Conservation (phyloP, 2,888 invertebrate genomes). For the Cryptus armator region DNA sequence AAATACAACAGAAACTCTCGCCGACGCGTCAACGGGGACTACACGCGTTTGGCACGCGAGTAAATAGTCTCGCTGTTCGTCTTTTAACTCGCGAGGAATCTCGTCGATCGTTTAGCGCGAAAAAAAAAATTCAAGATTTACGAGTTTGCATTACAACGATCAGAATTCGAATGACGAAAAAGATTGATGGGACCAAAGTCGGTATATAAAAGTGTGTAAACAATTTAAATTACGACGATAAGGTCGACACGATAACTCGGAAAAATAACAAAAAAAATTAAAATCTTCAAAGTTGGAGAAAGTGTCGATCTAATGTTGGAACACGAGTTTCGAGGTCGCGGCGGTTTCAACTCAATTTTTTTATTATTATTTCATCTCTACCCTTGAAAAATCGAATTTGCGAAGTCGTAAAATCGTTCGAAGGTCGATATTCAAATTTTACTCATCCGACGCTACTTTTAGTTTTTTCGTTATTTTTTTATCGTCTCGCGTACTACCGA, state of each 20-base stretch:
- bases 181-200: slow-evolving; percentile 7
- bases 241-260: slow-evolving; percentile 5
- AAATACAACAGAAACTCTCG: slow-evolving; percentile 52
- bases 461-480: too few species aligned
- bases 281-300: background rate
- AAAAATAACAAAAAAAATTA: background rate
- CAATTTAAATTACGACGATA: slow-evolving; percentile 5
- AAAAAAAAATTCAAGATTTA: background rate
- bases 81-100: background rate
- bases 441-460: too few species aligned
- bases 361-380: background rate
- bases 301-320: slow-evolving; percentile 7
- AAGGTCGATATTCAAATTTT: too few species aligned
- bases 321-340: background rate
- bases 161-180: background rate
- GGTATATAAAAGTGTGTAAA: slow-evolving; percentile 33
- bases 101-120: background rate
- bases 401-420: too few species aligned
- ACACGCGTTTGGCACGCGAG: slow-evolving; percentile 30
- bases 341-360: background rate
- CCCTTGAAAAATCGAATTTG: too few species aligned
- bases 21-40: slow-evolving; percentile 12
- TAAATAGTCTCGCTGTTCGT: background rate
- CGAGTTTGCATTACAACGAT: background rate
- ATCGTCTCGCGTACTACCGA: background rate